A percentile compares a stretch with the other conserved stretches of the same genome.
Conservation (phyloP, 2,888 invertebrate genomes). For the Cylloceria caligata region DNA sequence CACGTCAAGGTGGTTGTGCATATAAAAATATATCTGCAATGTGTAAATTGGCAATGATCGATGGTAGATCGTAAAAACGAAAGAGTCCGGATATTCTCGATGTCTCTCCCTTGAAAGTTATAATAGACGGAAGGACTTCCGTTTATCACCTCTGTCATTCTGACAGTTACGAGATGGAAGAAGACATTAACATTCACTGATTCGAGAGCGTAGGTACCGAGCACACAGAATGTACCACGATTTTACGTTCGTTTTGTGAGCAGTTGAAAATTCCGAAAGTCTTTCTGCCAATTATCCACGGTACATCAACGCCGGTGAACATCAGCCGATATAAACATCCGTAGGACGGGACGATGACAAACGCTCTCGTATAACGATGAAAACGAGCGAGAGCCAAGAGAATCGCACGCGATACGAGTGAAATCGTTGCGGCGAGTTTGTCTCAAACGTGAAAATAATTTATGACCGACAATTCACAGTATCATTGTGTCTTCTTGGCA, state of each 20-base stretch:
- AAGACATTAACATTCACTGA: conserved; percentile 23
- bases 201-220: conserved; percentile 3
- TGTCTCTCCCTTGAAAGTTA: background rate
- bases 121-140: conserved; percentile 1
- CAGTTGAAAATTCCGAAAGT: conserved; percentile 42
- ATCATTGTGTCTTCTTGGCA: conserved; percentile 45
- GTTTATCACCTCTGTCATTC: background rate
- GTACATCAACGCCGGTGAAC: conserved; percentile 53
- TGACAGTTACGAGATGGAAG: conserved; percentile 23
- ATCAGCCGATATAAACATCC: conserved; percentile 15
- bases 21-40: background rate
- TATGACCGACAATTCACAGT: conserved; percentile 46
- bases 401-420: conserved; percentile 32
- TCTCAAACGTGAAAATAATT: conserved; percentile 72
- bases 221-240: background rate
- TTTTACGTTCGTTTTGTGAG: conserved; percentile 12
- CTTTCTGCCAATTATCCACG: conserved; percentile 62
- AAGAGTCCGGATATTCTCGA: conserved; percentile 14
- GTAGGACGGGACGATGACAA: conserved; percentile 50
- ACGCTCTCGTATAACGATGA: conserved; percentile 38
- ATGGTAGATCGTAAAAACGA: background rate
- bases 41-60: background rate
- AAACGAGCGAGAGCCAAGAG: conserved; percentile 44
- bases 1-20: background rate
- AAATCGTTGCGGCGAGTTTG: conserved; percentile 54